Percentiles rank a stretch among this genome's conserved stretches.
Conservation (phyloP, 2,888 invertebrate genomes). For the Agrochola litura region DNA sequence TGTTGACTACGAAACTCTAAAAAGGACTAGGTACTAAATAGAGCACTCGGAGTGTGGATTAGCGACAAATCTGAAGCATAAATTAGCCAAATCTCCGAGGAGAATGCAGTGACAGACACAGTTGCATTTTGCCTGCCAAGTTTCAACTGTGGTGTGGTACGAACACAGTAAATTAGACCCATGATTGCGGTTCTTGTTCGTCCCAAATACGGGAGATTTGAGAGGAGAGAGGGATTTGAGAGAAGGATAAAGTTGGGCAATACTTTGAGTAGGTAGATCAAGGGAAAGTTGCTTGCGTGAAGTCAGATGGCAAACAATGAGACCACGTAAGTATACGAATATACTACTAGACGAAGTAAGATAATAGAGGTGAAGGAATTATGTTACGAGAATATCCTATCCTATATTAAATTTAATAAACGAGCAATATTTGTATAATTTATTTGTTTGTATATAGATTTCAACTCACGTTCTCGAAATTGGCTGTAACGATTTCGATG, state of each 20-base stretch:
- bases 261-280: constrained; percentile 26
- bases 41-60: constrained; percentile 61
- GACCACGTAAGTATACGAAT: not conserved
- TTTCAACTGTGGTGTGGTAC: constrained; percentile 46
- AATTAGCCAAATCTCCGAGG: constrained; percentile 72
- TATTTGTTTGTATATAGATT: no score
- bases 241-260: constrained; percentile 19
- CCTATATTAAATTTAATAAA: no score
- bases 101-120: constrained; percentile 64
- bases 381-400: not conserved
- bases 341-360: not conserved
- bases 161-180: constrained; percentile 55
- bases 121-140: constrained; percentile 72
- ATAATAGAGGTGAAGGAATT: not conserved
- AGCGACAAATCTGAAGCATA: constrained; percentile 71
- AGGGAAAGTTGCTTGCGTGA: constrained; percentile 12
- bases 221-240: constrained; percentile 2
- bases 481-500: no score
- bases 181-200: constrained; percentile 60
- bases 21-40: constrained; percentile 18
- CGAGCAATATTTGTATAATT: no score
- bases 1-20: no score
- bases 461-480: no score
- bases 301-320: constrained; percentile 23
- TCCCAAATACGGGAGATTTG: constrained; percentile 32